Conservation (phyloP, 2,113 vertebrate genomes). For the Muntiacus muntjak region DNA sequence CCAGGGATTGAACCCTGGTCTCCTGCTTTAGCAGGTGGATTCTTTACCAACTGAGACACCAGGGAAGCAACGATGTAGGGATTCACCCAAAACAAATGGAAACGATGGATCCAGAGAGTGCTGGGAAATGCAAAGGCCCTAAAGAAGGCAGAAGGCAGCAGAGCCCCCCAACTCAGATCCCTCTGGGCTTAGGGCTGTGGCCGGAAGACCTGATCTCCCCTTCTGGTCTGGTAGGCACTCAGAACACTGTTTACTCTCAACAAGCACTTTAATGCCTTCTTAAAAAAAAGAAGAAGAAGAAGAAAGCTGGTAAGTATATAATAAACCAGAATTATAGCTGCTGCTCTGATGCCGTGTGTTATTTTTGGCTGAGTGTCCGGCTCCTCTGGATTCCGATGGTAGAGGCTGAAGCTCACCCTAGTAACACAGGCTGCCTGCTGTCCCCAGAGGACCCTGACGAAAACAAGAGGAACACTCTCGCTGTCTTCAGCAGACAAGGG, state of each 20-base stretch:
- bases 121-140: neutral
- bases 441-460: constrained; percentile 70
- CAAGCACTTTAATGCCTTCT: constrained; percentile 11
- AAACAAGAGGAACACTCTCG: constrained; percentile 62
- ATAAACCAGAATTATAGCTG: constrained; percentile 36
- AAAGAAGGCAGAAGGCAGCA: neutral
- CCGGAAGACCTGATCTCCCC: neutral
- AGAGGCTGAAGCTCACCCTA: constrained; percentile 50
- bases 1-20: neutral
- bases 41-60: neutral
- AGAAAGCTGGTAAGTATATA: constrained; percentile 59
- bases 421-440: constrained; percentile 67
- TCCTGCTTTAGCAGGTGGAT: neutral
- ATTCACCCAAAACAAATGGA: neutral
- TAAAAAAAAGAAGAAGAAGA: neutral
- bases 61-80: neutral
- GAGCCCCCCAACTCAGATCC: neutral
- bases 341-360: constrained; percentile 57
- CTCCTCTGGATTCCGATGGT: constrained; percentile 47
- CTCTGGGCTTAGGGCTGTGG: neutral
- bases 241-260: constrained; percentile 56
- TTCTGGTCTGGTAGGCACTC: neutral
- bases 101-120: neutral
- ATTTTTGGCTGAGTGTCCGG: constrained; percentile 62
- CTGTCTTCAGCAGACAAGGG: constrained; percentile 45